These are phyloP conservation scores for Radopholus similis DNA, from an alignment of 1,140 invertebrate genomes.

Conservation along the genomic window DNA sequence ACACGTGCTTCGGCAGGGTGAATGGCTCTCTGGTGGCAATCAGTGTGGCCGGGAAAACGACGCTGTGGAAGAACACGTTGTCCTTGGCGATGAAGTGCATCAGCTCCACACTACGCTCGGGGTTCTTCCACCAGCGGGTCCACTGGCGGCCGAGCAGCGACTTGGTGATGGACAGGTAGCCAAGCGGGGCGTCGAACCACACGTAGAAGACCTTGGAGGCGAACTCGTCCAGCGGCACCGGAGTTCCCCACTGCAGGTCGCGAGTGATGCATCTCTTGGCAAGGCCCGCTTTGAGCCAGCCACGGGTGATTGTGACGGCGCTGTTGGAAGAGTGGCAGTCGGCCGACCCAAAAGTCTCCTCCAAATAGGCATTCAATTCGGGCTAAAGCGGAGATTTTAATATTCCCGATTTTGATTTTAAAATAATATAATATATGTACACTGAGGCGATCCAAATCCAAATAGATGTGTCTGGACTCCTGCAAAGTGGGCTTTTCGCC, in stretches of 20 bases:
- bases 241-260: conserved; percentile 96
- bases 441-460: conserved; percentile 81
- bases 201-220: conserved; percentile 92
- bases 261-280: conserved; percentile 90
- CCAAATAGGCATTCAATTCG: conserved; percentile 73
- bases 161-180: conserved; percentile 89
- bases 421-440: conserved; percentile 30
- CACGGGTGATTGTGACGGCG: conserved; percentile 77
- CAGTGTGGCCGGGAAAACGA: conserved; percentile 89
- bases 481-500: conserved; percentile 69
- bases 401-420: neutral
- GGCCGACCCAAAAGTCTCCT: conserved; percentile 62
- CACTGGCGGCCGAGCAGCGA: conserved; percentile 83
- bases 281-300: conserved; percentile 87
- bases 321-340: conserved; percentile 75
- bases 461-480: conserved; percentile 82
- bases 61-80: conserved; percentile 95
- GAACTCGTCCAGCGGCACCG: conserved; percentile 81
- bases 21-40: conserved; percentile 78
- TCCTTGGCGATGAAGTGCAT: conserved; percentile 99
- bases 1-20: conserved; percentile 79
- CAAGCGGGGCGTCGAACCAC: conserved; percentile 98
- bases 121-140: conserved; percentile 88
- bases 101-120: conserved; percentile 68
- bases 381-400: conserved; percentile 74